Base-by-base conservation (phyloP, 2,888 invertebrate genomes). In the Eupithecia tripunctaria region DNA sequence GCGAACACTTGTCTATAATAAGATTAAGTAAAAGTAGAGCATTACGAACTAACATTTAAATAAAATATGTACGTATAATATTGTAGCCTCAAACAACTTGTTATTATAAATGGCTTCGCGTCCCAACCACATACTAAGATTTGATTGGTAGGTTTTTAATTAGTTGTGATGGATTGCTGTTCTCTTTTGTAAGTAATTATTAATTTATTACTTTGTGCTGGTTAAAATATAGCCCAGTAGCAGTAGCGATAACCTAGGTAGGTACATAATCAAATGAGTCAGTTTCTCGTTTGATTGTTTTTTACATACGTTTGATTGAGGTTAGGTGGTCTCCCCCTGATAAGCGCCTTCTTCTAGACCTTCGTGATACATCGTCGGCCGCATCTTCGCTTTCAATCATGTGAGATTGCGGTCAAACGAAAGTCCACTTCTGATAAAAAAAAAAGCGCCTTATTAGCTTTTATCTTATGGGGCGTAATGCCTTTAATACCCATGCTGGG, bases 1-100 rank as follows among this genome's bases (percentile, higher is more conserved):
- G 64, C 38, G 6, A 38, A 38, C 38, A 21, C 21, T 38, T 38
- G 64, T 64, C 21, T 41, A 15, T 36, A 64, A 21, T n/a, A 36
- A 36, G 62, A 63, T 60, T 36, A 21, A 64, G 64, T 64, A 64
- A 64, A 64, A 64, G 64, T 64, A 64, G 64, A 38, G 21, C 64
- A 36, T 14, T 21, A 56, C 25, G 12, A 25, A 12, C 21, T 2
- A n/a, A 47, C 12, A 56, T 56, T 56, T 21, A 56, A 25, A 21
- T 29, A 29, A 56, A 25, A 21, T 29, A 3, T 36, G 14, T 63
- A n/a, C 12, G 1, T 32, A 32, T 4, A n/a, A n/a, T n/a, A n/a
- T 6, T 36, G 14, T 21, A 38, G 64, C 18, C 14, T 38, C 38
- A 21, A 25, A 64, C 25, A 41, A 64, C 64, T 41, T 64, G 25